Evolutionary conservation across 2,797 vertebrate species (phyloP), one percentile per base, ranked within the genome.

Genomic region (Anguilla pacifica): DNA sequence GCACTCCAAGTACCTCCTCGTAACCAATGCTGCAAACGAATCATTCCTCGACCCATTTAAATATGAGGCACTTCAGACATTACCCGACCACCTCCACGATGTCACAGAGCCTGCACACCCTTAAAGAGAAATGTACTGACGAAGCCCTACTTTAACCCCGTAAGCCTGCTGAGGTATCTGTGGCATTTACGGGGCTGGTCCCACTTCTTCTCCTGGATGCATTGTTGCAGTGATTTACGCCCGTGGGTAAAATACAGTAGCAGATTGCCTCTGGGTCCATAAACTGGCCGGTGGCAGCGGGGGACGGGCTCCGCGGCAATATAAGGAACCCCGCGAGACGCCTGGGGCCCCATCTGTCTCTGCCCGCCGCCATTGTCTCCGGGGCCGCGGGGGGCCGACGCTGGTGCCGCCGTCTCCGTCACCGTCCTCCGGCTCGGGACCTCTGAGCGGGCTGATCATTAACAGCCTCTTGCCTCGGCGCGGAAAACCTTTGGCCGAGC

Each of bases 261-360:
- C 55, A 28, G 87, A 83, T 55, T 86, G 87, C 84, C 84, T 55
- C 19, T 39, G 28, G 64, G 10, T 77, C 77, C 64, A 72, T 83
- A 70, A 88, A 82, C 25, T 13, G 51, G 83, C 13, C 11, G 61
- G n/a, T 39, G 19, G 79, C 39, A 6, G 74, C 4, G 84, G 64
- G 61, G 25, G 77, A 6, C 35, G 79, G 61, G 31, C 43, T 70
- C 51, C 67, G 55, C 67, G 17, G 35, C 15, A 85, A 81, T 59
- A 67, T 53, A 28, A 74, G 15, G 31, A 51, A 22, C 59, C 72
- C 61, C 10, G 7, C 13, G 51, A 57, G 59, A 25, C 35, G 67
- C 84, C 86, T 67, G n/a, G 83, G 79, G 83, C 70, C 72, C 85
- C 89, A 91, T 91, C 88, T 70, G 87, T 91, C 91, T 89, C 84